A percentile compares a stretch with the other conserved stretches of the same genome.
These are phyloP conservation scores for Lichenostomus cassidix DNA, from an alignment of 2,113 vertebrate genomes.

Conservation along the genomic window DNA sequence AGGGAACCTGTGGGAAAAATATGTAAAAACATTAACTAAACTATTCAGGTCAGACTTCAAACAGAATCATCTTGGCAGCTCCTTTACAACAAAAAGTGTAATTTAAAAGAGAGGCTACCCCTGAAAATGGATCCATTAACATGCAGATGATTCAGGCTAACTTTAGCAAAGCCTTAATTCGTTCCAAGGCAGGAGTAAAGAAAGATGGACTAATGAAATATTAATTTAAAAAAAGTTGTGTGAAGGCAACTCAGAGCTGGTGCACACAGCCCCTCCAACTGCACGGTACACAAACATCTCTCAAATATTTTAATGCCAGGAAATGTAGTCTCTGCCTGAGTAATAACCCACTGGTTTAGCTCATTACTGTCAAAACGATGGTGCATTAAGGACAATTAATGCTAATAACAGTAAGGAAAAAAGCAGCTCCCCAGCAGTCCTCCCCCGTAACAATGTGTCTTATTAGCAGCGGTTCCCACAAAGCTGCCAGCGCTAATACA, in stretches of 20 bases:
- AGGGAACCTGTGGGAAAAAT: background rate
- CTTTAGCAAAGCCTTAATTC: background rate
- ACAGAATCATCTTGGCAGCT: background rate
- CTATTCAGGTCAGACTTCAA: conserved; percentile 20
- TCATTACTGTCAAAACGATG: conserved; percentile 73
- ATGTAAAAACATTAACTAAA: background rate
- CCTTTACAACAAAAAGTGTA: background rate
- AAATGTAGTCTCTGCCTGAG: conserved; percentile 65
- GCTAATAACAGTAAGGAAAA: conserved; percentile 70
- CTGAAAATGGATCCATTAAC: background rate
- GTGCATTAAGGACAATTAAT: conserved; percentile 78
- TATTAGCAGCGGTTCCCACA: conserved; percentile 31
- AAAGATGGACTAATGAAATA: background rate
- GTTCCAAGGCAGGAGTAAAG: background rate
- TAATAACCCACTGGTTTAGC: conserved; percentile 68
- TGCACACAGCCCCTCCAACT: conserved; percentile 14
- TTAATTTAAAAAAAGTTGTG: background rate
- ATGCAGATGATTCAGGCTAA: background rate
- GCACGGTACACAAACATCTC: conserved; percentile 25
- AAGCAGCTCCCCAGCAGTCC: conserved; percentile 51
- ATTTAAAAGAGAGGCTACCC: background rate
- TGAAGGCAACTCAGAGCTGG: background rate
- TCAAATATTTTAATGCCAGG: conserved; percentile 71
- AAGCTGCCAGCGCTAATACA: conserved; percentile 33
- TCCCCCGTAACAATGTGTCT: conserved; percentile 55